These are phyloP conservation scores for Archips xylosteana DNA, from an alignment of 2,888 invertebrate genomes.

Conservation along the genomic window DNA sequence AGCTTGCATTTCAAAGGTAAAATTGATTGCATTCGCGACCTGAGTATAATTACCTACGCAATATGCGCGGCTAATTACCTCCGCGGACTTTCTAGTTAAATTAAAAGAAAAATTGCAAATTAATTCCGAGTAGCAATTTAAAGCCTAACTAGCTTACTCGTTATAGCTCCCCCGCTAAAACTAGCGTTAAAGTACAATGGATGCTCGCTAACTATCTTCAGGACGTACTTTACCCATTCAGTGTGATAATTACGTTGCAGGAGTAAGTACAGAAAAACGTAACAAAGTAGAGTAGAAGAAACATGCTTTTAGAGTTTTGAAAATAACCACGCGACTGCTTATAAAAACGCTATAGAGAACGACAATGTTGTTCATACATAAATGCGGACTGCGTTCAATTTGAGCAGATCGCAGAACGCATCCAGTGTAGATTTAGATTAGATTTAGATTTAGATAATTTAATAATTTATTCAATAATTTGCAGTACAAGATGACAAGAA, in stretches of 20 bases:
- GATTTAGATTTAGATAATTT: too few relatives aligned
- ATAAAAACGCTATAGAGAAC: too few relatives aligned
- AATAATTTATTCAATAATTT: too few relatives aligned
- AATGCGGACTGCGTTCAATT: too few relatives aligned
- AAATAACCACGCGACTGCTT: too few relatives aligned
- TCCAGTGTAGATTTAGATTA: too few relatives aligned
- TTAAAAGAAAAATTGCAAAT: conserved; percentile 35
- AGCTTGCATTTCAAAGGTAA: background rate
- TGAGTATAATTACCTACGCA: conserved; percentile 31
- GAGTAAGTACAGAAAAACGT: background rate
- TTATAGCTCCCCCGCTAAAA: conserved; percentile 32
- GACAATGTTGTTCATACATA: too few relatives aligned
- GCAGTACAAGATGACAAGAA: too few relatives aligned
- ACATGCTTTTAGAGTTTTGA: too few relatives aligned
- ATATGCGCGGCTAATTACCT: conserved; percentile 38
- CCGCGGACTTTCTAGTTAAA: conserved; percentile 23
- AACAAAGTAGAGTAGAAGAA: background rate
- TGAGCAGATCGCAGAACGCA: too few relatives aligned
- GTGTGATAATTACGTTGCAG: background rate
- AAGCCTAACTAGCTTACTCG: conserved; percentile 37
- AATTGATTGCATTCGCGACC: conserved; percentile 4
- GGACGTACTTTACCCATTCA: background rate
- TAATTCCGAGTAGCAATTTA: conserved; percentile 34
- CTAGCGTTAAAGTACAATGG: conserved; percentile 38
- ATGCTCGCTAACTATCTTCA: conserved; percentile 4